Evolutionary conservation across 1,140 invertebrate species (phyloP), one percentile per base, ranked within the genome.

Genomic region (Zophobas atratus): DNA sequence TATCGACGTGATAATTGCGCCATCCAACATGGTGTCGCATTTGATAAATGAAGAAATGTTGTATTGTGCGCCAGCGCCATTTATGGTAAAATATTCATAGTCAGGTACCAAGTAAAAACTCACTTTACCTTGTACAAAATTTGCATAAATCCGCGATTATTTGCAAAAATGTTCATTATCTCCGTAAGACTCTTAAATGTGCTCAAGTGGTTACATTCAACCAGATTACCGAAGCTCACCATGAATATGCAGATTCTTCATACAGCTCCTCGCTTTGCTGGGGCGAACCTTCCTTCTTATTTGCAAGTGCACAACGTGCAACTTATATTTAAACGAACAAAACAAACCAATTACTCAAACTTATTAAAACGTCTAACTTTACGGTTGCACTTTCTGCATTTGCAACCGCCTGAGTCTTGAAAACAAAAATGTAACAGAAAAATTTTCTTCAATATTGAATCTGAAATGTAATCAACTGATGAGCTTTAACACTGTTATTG

Each of bases 131-230:
- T 76, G 75, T 76, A 76, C 57, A n/a, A 70, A 70, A 76, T 76
- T 67, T 76, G 75, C 75, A 76, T 76, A 76, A 76, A 70, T 76
- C 75, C 57, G 56, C 75, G 75, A 76, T 76, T 76, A 76, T 67
- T 76, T 76, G 75, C 75, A 76, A 76, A 76, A 76, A 76, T 76
- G 75, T 76, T 76, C 75, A 76, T 76, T 76, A 76, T 77, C 75
- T 77, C 39, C 38, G 57, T 77, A 77, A 77, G 76, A 55, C 57
- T 53, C 67, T 76, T 76, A 67, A 76, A 76, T 71, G 76, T 72
- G 53, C 67, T 77, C 63, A 77, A 77, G 76, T 77, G 76, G 67
- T 73, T 77, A 71, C 76, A 60, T 71, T 77, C 55, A 57, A 77
- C 63, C 67, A 70, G 76, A 77, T 77, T 77, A 76, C 57, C 75